Evolutionary conservation across 2,888 invertebrate genomes (phyloP), one percentile per base, ranked within the genome.

Genomic region (Lasioglossum calceatum): DNA sequence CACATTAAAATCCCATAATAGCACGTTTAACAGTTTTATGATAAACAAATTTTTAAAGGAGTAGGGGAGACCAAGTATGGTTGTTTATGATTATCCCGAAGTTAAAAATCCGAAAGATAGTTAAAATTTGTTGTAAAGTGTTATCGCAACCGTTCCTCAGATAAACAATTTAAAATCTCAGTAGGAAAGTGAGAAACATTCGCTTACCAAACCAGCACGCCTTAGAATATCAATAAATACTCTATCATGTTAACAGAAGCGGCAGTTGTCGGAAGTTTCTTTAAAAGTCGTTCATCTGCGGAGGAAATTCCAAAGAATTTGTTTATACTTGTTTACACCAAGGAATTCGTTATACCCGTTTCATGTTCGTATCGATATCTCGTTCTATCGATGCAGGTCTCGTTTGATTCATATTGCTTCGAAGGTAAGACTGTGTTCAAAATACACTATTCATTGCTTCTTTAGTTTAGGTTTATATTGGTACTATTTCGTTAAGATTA

Each of bases 331-430:
- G n/a, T 58, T 58, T n/a, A 58, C 12, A 58, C 58, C n/a, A 67
- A 67, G 23, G 67, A 67, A 67, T 36, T 36, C 23, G 67, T 67
- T 72, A 77, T 67, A 47, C 75, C 75, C 50, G 67, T 39, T 81
- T 61, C 23, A 32, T 42, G 32, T 67, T 36, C 36, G 64, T 27
- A 67, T 36, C 67, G 67, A 36, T 36, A 67, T 67, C 36, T 67
- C 67, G 67, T 67, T 67, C 23, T 36, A 36, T 19, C 67, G 36
- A 67, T 2, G 67, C 36, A 67, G 36, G 67, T 67, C 36, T 67
- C 19, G 36, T 67, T 36, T 36, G 67, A 67, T 67, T 67, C 67
- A 14, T 67, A 67, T 67, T 39, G 67, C 67, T 67, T 67, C 36
- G 67, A 39, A 36, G 67, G 10, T 36, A 36, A 36, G 19, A 36